phyloP scores from a whole-genome alignment of 2,797 vertebrate genomes.

The Sus cebifrons region DNA sequence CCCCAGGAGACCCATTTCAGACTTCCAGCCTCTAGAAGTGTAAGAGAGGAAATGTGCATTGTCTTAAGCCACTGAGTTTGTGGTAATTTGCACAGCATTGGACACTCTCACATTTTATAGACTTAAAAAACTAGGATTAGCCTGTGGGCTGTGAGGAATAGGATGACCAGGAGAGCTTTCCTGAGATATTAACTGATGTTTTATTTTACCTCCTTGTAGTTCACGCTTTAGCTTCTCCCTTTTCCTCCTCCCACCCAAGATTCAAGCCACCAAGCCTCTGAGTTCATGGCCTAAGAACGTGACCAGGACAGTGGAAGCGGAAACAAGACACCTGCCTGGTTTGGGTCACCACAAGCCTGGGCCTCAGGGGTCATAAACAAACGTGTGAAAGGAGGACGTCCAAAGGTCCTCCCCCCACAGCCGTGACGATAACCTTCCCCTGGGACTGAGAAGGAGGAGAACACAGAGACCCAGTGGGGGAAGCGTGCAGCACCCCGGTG shows the following conservation, averaged over 20 bases:
- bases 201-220: not conserved
- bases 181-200: not conserved
- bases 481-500: too few species aligned
- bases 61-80: not conserved
- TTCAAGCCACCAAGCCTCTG: not conserved
- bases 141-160: not conserved
- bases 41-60: not conserved
- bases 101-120: not conserved
- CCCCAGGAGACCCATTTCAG: not conserved
- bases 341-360: not conserved
- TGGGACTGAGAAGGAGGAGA: not conserved
- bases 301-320: fast-evolving
- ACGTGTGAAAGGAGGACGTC: not conserved
- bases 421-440: not conserved
- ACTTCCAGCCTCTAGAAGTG: not conserved
- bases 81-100: not conserved
- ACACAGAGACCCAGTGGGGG: not conserved
- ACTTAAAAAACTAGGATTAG: not conserved
- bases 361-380: not conserved
- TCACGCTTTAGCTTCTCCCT: not conserved
- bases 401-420: not conserved
- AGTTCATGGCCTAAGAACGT: not conserved
- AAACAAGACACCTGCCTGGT: not conserved
- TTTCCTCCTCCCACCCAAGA: not conserved
- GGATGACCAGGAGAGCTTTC: not conserved